phyloP scores from a whole-genome alignment of 2,113 vertebrate genomes.

The Hemibagrus wyckioides region DNA sequence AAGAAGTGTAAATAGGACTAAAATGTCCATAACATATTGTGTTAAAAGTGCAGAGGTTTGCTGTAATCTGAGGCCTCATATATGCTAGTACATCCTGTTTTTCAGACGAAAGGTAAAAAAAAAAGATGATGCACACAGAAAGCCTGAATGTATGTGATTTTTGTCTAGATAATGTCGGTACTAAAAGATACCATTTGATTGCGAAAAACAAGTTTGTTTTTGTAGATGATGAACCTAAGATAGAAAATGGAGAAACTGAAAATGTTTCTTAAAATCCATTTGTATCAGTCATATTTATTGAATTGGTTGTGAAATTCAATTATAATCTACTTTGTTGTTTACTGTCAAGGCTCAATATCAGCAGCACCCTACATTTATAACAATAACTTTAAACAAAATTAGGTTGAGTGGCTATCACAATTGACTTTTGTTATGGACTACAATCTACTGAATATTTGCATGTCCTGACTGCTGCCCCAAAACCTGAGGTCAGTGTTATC shows the following conservation, averaged over 20 bases:
- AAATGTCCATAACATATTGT: conserved; percentile 38
- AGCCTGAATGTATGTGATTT: not conserved
- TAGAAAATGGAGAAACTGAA: not conserved
- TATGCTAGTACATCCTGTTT: conserved; percentile 18
- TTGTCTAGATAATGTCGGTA: not conserved
- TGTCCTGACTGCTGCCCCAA: not conserved
- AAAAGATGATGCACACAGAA: conserved; percentile 24
- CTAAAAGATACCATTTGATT: not conserved
- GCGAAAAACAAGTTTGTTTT: too few species aligned
- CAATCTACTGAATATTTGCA: too few species aligned
- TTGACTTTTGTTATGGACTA: too few species aligned
- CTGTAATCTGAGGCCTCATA: not conserved
- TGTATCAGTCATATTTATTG: not conserved
- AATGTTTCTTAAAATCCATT: not conserved
- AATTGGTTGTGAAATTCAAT: not conserved
- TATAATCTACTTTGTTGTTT: not conserved
- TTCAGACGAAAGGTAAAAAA: not conserved
- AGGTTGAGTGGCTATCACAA: too few species aligned
- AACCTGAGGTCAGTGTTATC: too few species aligned
- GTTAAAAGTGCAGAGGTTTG: conserved; percentile 21
- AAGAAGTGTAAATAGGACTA: not conserved
- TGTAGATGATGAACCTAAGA: not conserved
- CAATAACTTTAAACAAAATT: not conserved
- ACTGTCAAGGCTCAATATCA: not conserved
- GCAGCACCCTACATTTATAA: not conserved